Evolutionary conservation across 2,797 vertebrate species (phyloP).

Genomic region (Fratercula arctica): DNA sequence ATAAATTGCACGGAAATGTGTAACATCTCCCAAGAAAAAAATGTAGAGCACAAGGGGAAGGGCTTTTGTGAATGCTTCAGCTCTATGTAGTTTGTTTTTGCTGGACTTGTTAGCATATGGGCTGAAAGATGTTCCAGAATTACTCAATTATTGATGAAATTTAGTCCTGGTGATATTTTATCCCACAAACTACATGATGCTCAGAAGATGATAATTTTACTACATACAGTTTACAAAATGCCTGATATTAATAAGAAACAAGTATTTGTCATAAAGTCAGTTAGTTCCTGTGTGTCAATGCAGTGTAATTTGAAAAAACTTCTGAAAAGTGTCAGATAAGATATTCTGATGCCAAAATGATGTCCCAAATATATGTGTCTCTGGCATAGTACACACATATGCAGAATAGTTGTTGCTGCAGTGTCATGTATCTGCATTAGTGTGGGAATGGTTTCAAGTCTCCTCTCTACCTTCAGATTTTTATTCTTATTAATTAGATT

Average conservation of each 20-base stretch:
- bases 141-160: not conserved
- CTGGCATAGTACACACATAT: fast-evolving
- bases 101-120: not conserved
- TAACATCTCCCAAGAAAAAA: not conserved
- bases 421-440: not conserved
- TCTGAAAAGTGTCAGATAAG: not conserved
- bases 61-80: not conserved
- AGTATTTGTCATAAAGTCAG: conserved; percentile 22
- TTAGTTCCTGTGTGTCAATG: conserved; percentile 18
- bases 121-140: not conserved
- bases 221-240: not conserved
- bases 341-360: not conserved
- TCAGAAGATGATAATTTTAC: not conserved
- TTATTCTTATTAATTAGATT: not conserved
- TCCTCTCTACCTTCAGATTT: not conserved
- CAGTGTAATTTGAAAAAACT: conserved; percentile 27
- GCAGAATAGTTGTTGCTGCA: not conserved
- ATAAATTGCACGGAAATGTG: not conserved
- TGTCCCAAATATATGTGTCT: not conserved
- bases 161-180: not conserved
- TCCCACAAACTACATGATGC: not conserved
- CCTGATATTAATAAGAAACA: not conserved
- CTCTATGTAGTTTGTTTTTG: not conserved
- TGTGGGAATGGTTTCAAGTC: not conserved
- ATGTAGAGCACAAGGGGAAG: not conserved